These are phyloP conservation scores for Zaprionus nigranus DNA, from an alignment of 1,140 invertebrate genomes.

Conservation along the genomic window DNA sequence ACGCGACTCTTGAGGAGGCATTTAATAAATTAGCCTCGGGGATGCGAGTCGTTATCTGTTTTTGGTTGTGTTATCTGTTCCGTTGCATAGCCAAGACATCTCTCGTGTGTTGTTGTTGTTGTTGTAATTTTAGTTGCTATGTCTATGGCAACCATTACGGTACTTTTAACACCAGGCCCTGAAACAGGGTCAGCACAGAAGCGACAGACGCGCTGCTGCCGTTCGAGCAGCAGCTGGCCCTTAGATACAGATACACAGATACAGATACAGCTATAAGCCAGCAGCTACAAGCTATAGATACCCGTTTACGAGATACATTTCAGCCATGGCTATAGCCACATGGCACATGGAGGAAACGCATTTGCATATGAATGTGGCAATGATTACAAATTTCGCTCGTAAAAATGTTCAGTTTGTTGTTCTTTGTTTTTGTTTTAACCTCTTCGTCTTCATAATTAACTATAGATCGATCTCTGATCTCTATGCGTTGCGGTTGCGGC, in stretches of 20 bases:
- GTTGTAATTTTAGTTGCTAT: slow-evolving; percentile 54
- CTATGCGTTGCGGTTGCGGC: slow-evolving; percentile 63
- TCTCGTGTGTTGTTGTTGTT: slow-evolving; percentile 9
- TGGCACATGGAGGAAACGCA: slow-evolving; percentile 49
- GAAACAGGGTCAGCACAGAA: slow-evolving; percentile 75
- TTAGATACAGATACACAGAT: slow-evolving; percentile 36
- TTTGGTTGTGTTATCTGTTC: slow-evolving; percentile 37
- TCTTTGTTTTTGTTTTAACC: slow-evolving; percentile 51
- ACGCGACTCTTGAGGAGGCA: slow-evolving; percentile 24
- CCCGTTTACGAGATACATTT: slow-evolving; percentile 6
- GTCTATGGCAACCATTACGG: slow-evolving; percentile 79
- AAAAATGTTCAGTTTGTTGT: slow-evolving; percentile 75
- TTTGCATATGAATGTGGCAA: slow-evolving; percentile 83
- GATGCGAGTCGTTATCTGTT: slow-evolving; percentile 57
- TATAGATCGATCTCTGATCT: slow-evolving; percentile 62
- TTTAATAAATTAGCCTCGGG: slow-evolving; percentile 76
- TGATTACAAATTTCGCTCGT: slow-evolving; percentile 83
- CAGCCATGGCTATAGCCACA: slow-evolving; percentile 2
- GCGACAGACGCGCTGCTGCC: slow-evolving; percentile 75
- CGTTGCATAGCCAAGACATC: background rate
- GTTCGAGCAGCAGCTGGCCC: slow-evolving; percentile 78
- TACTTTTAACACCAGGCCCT: slow-evolving; percentile 76
- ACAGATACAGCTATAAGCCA: slow-evolving; percentile 33
- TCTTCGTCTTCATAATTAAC: slow-evolving; percentile 68
- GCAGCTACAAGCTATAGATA: slow-evolving; percentile 39